Conservation (phyloP, 1,140 invertebrate species). For the Hyles euphorbiae region DNA sequence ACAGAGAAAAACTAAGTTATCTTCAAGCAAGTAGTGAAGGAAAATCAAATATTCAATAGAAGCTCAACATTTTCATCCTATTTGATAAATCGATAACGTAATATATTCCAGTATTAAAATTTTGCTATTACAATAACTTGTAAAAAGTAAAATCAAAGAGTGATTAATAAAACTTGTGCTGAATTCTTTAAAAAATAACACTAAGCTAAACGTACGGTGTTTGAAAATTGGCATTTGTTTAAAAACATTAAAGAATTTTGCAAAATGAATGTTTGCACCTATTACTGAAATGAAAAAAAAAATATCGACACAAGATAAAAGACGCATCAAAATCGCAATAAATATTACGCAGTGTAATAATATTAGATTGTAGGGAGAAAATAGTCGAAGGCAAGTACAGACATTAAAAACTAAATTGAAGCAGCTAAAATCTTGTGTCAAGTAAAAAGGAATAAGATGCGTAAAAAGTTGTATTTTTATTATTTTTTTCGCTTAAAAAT, state of each 20-base stretch:
- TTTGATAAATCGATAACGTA: too few species aligned
- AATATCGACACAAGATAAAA: not conserved
- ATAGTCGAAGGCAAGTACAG: not conserved
- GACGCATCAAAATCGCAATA: not conserved
- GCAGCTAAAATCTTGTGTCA: too few species aligned
- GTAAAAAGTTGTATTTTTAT: not conserved
- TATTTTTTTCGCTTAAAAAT: too few species aligned
- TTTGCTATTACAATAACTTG: too few species aligned
- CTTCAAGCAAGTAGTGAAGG: too few species aligned
- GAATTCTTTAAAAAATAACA: constrained; percentile 11
- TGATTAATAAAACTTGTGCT: constrained; percentile 7
- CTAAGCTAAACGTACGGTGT: not conserved
- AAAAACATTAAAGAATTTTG: not conserved
- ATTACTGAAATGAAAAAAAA: not conserved
- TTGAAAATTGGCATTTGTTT: constrained; percentile 2
- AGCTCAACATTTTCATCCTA: too few species aligned
- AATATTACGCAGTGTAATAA: not conserved
- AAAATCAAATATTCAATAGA: too few species aligned
- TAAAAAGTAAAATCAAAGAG: too few species aligned
- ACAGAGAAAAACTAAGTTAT: too few species aligned
- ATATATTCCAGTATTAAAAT: too few species aligned
- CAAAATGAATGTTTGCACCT: not conserved
- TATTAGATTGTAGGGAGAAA: constrained; percentile 3
- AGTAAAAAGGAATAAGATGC: not conserved
- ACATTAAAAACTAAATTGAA: too few species aligned